Evolutionary conservation across 2,797 vertebrate species (phyloP), one percentile per base, ranked within the genome.

Genomic region (Myotis myotis): DNA sequence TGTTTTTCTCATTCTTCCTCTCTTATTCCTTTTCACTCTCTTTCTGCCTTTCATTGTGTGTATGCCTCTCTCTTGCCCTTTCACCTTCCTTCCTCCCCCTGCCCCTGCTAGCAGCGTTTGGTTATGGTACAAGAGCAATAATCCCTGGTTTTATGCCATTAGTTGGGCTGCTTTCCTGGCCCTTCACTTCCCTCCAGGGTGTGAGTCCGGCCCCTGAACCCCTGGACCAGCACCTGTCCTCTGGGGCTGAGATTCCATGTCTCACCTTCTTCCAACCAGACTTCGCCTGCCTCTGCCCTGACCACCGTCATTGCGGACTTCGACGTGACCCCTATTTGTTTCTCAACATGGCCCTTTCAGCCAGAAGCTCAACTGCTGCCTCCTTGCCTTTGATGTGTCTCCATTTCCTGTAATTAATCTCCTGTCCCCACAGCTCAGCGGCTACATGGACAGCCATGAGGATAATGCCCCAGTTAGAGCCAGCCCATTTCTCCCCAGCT

Each of bases 351-450:
- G 72, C 57, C 60, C 70, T 75, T 74, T 68, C 78, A 51, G 66
- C 75, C 93, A 41, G 55, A 62, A 62, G 72, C 84, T 95, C 93
- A 71, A 78, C 76, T 30, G 84, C 79, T 7, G 2, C 47, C 87
- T 94, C 74, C 87, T 87, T 33, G 89, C 23, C 91, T 96, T 89
- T 93, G 92, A 81, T 71, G 78, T 74, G 57, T 36, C 36, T 62
- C 62, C 74, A 70, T 47, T 84, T 95, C 92, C 93, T 92, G 89
- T 62, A 20, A 76, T 92, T 62, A 85, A 81, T 82, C 91, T 82
- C 68, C 13, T 64, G 38, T 71, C 64, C 87, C 53, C 87, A 6
- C 8, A 28, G 70, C 80, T 84, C 72, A 33, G 75, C 8, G 0
- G 36, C 53, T 22, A 6, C 66, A 3, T 0, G n/a, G 72, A 38